Base-by-base conservation (phyloP, 2,113 vertebrate genomes). In the Chrysemys picta region DNA sequence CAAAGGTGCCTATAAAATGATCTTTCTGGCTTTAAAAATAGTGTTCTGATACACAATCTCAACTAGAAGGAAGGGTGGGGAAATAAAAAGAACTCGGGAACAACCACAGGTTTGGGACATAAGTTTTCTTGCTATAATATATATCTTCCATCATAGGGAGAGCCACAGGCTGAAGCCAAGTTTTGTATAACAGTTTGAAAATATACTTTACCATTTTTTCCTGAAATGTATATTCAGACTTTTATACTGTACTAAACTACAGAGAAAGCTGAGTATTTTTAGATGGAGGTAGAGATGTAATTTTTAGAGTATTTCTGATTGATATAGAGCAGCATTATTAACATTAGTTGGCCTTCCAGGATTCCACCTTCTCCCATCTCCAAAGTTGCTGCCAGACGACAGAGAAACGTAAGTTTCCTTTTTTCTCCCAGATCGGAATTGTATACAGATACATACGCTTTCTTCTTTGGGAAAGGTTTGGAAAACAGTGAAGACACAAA, bases 271-370 rank as follows among this genome's bases (percentile, higher is more conserved):
- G 89, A 5, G 0, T 4, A 0, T 17, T 50, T 62, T 69, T 24
- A 31, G 21, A 11, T 27, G 42, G 24, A 7, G 5, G 0, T 2
- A 8, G 38, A 69, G 84, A 45, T 10, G 1, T 0, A 10, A 4
- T 4, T 27, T 53, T 42, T 2, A 10, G 31, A 5, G 0, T 29
- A 76, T 29, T 31, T 59, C 45, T 29, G 45, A 1, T 29, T 3
- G 53, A 4, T 0, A 2, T 0, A 9, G 2, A 17, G 1, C 24
- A 16, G 85, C 8, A 38, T 38, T 42, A 5, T 38, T 2, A 59
- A 2, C 42, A 0, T 27, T n/a, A 72, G 65, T 72, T 9, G 82
- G 47, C 65, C 21, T 0, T 2, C n/a, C 56, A 50, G 85, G 85
- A n/a, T 6, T 59, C 4, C 1, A 35, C 22, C 0, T 24, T 5